Evolutionary conservation across 2,888 invertebrate species (phyloP), one percentile per base, ranked within the genome.

Genomic region (Campaea margaritaria): DNA sequence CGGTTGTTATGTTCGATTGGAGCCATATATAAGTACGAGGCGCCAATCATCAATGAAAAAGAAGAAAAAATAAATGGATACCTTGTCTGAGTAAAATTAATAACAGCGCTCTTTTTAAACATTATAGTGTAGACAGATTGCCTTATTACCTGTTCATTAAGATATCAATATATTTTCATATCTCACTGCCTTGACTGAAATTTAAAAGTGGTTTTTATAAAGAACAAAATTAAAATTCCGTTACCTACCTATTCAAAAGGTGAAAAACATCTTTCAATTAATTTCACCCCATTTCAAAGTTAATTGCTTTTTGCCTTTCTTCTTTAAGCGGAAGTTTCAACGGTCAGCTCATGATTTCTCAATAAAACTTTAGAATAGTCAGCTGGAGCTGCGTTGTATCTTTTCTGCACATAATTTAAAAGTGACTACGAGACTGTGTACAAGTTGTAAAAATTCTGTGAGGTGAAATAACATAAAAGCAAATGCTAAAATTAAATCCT

Each of bases 241-340:
- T 63, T 49, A 58, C 50, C 58, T 58, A 57, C 59, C 43, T 62
- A 60, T 67, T 59, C 56, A 50, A 69, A 52, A 65, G 67, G 63
- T 68, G 58, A 61, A 64, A 64, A 64, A 67, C 58, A 64, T 62
- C 58, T 63, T 62, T 65, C 64, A 67, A 69, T 69, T 66, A 67
- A 67, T 64, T 64, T 67, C 55, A 64, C 47, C 62, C 64, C 49
- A 64, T 69, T 66, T 64, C 61, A 59, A 64, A 67, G 64, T 67
- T 69, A 67, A 69, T 69, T 69, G 65, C 67, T 67, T 67, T 67
- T 63, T 67, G 60, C 55, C 55, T 69, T 65, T 64, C 57, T 63
- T 62, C 64, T 64, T 58, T 62, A 56, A 54, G 57, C 51, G 64
- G 68, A 68, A 66, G 66, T 66, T 67, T 67, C 56, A 61, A 54